These are phyloP conservation scores for Epinephelus fuscoguttatus DNA, from an alignment of 2,113 vertebrate species.

Conservation along the genomic window DNA sequence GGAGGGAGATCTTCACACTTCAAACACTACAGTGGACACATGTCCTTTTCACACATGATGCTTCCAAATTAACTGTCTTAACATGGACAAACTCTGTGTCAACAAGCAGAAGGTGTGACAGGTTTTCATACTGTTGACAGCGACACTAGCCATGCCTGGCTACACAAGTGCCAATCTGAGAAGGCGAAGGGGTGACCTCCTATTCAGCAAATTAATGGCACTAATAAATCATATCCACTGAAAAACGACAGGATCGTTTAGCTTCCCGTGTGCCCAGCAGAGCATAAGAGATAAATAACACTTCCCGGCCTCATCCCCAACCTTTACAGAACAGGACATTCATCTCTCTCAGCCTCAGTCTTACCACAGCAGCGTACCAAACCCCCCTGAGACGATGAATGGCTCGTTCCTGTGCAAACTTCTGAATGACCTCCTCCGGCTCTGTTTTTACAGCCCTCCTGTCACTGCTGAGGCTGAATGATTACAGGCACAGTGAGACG, in stretches of 20 bases:
- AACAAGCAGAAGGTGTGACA: constrained; percentile 27
- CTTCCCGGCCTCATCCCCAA: constrained; percentile 51
- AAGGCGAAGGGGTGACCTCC: constrained; percentile 33
- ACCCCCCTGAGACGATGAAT: constrained; percentile 57
- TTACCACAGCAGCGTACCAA: constrained; percentile 27
- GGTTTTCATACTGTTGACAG: constrained; percentile 13
- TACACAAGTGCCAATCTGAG: constrained; percentile 48
- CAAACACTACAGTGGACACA: no score
- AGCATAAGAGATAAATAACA: constrained; percentile 66
- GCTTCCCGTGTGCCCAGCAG: constrained; percentile 39
- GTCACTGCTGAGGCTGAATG: constrained; percentile 53
- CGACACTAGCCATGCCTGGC: constrained; percentile 21
- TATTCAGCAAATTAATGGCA: constrained; percentile 59
- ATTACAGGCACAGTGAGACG: constrained; percentile 41
- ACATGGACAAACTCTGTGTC: constrained; percentile 5
- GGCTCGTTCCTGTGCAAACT: constrained; percentile 60
- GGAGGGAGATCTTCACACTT: neutral
- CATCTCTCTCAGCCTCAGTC: constrained; percentile 45
- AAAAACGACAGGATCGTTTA: constrained; percentile 50
- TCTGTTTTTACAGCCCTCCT: constrained; percentile 63
- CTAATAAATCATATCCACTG: constrained; percentile 66
- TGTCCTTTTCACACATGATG: neutral
- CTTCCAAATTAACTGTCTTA: neutral
- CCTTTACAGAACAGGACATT: constrained; percentile 58
- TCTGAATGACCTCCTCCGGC: constrained; percentile 60